Conservation (phyloP, 2,113 vertebrate genomes). For the Aspidoscelis tigris region DNA sequence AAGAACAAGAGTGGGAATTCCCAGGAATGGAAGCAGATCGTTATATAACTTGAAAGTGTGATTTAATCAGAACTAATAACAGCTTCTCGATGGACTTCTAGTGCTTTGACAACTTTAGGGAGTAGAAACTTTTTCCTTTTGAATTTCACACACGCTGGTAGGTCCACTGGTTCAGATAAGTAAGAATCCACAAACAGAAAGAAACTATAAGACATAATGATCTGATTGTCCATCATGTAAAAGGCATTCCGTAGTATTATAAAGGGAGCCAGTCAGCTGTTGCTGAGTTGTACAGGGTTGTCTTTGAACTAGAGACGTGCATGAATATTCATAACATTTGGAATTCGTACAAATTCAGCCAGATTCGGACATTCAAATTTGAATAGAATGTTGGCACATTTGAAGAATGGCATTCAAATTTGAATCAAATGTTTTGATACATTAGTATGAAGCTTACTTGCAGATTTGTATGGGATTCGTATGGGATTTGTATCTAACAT, state of each 20-base stretch:
- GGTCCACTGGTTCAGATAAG: slow-evolving; percentile 14
- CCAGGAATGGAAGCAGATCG: slow-evolving; percentile 20
- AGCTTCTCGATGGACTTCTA: slow-evolving; percentile 10
- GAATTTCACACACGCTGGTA: slow-evolving; percentile 26
- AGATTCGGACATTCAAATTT: too few relatives aligned
- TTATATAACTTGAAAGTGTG: slow-evolving; percentile 42
- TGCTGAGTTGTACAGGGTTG: too few relatives aligned
- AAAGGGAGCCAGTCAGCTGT: background rate
- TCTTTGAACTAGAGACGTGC: too few relatives aligned
- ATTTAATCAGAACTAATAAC: slow-evolving; percentile 54
- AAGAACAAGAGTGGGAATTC: slow-evolving; percentile 8
- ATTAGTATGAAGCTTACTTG: too few relatives aligned
- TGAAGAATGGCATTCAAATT: too few relatives aligned
- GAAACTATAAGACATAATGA: background rate
- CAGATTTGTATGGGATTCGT: too few relatives aligned
- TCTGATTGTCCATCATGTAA: background rate
- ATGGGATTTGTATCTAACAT: too few relatives aligned
- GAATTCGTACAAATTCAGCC: too few relatives aligned
- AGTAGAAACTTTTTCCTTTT: slow-evolving; percentile 20
- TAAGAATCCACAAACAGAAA: background rate
- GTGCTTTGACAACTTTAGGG: background rate
- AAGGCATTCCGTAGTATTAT: background rate
- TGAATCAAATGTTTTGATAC: too few relatives aligned
- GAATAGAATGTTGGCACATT: too few relatives aligned
- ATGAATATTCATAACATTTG: too few relatives aligned